Evolutionary conservation across 2,888 invertebrate species (phyloP).

Genomic region (Gastrophysa polygoni): DNA sequence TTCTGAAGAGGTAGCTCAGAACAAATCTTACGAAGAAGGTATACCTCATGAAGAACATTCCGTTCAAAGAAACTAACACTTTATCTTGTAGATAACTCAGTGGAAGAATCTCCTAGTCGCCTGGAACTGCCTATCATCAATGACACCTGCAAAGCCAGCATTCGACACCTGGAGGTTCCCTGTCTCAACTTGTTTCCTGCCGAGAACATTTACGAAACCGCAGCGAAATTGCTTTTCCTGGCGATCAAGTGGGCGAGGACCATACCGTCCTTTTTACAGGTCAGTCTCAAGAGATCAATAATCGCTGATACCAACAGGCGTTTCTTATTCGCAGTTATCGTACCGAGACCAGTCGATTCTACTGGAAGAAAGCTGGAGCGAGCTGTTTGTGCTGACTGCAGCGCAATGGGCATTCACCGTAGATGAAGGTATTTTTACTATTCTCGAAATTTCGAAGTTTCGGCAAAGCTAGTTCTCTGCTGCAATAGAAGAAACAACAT

Average conservation of each 20-base stretch:
- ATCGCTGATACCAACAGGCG: background rate
- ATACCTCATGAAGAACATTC: slow-evolving; percentile 43
- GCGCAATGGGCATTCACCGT: slow-evolving; percentile 80
- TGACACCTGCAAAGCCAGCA: slow-evolving; percentile 37
- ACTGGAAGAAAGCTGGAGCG: slow-evolving; percentile 82
- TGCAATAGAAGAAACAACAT: too few relatives aligned
- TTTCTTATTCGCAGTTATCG: slow-evolving; percentile 61
- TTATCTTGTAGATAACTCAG: slow-evolving; percentile 23
- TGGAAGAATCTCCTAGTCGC: slow-evolving; percentile 36
- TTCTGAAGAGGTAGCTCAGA: slow-evolving; percentile 68
- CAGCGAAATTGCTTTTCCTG: slow-evolving; percentile 76
- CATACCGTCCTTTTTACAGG: slow-evolving; percentile 76
- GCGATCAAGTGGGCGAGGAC: slow-evolving; percentile 82
- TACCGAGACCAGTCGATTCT: slow-evolving; percentile 75
- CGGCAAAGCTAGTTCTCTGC: too few relatives aligned
- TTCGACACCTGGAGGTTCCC: slow-evolving; percentile 51
- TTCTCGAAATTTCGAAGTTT: too few relatives aligned
- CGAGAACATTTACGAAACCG: slow-evolving; percentile 71
- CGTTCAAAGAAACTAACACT: slow-evolving; percentile 24
- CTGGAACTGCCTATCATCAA: slow-evolving; percentile 51
- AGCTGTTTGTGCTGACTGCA: slow-evolving; percentile 81
- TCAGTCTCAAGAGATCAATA: slow-evolving; percentile 46
- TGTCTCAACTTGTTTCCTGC: slow-evolving; percentile 62
- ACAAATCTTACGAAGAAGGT: slow-evolving; percentile 35
- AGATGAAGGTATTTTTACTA: slow-evolving; percentile 74